Evolutionary conservation across 1,140 invertebrate species (phyloP), one percentile per base, ranked within the genome.

Genomic region (Odontomachus brunneus): DNA sequence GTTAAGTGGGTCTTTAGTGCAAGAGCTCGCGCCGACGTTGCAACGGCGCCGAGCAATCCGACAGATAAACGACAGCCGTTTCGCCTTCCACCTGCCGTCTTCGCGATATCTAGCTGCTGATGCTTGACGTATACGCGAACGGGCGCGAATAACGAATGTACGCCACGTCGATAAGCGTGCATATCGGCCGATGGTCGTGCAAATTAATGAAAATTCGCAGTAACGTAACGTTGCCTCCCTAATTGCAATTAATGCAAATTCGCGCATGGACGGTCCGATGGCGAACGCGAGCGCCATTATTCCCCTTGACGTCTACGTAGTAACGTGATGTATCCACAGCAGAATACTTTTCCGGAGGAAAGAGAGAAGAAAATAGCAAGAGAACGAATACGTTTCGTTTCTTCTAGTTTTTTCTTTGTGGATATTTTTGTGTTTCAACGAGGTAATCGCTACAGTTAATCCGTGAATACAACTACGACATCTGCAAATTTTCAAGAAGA

Each of bases 211-310:
- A 69, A 71, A 69, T 80, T 33, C 75, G 22, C 38, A 19, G 22
- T 66, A 26, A 69, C 49, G 26, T 55, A 29, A 67, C 67, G 51
- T 48, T 14, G 65, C 22, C 49, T 44, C 22, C 17, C 65, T 80
- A 80, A 80, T 80, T 80, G 75, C 75, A 80, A 80, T 71, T 80
- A 69, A 80, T 66, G 75, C 24, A 71, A 57, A 80, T 71, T 80
- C 22, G n/a, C 53, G 24, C 75, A 29, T 57, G 51, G 57, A 12
- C 33, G 51, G 44, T 48, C 53, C 33, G 65, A n/a, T 57, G 22
- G 65, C 9, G 17, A 9, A 55, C 53, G 38, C 63, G 63, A 11
- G 63, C 15, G 29, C 62, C n/a, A 71, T 80, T 80, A 55, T 80
- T 71, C 57, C 60, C 57, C 67, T 57, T 15, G 19, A 17, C 14